Evolutionary conservation across 2,888 invertebrate species (phyloP).

Genomic region (Idaea straminata): DNA sequence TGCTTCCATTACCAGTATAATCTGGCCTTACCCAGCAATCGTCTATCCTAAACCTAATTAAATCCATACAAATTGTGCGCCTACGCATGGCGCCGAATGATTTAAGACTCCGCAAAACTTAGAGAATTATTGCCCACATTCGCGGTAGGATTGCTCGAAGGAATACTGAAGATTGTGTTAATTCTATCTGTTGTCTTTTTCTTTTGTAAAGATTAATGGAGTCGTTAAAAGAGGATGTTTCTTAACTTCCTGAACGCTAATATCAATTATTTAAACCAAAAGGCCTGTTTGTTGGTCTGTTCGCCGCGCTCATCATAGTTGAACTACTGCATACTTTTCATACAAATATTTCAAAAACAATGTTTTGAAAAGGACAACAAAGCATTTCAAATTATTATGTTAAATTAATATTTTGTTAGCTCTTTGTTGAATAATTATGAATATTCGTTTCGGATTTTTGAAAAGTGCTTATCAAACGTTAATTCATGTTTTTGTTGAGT

Average conservation of each 20-base stretch:
- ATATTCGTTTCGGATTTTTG: no score
- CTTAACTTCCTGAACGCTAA: background rate
- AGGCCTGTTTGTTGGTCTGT: slow-evolving; percentile 12
- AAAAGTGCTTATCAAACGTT: no score
- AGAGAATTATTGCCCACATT: slow-evolving; percentile 51
- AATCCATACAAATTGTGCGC: slow-evolving; percentile 42
- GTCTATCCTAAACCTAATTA: slow-evolving; percentile 36
- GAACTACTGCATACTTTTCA: no score
- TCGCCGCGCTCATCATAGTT: no score
- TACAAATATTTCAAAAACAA: no score
- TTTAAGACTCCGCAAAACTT: slow-evolving; percentile 56
- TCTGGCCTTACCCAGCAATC: slow-evolving; percentile 38
- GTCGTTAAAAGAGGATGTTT: background rate
- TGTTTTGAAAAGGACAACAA: no score
- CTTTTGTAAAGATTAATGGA: background rate
- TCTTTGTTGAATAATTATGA: no score
- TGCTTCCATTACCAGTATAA: slow-evolving; percentile 8
- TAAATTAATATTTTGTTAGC: no score
- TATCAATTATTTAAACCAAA: slow-evolving; percentile 4
- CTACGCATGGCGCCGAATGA: slow-evolving; percentile 50
- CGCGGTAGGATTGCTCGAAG: slow-evolving; percentile 24
- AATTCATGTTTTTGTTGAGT: no score
- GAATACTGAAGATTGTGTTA: background rate
- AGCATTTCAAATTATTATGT: no score
- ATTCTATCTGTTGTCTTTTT: background rate